phyloP scores from a whole-genome alignment of 2,113 vertebrate genomes.

The Chaetops frenatus region DNA sequence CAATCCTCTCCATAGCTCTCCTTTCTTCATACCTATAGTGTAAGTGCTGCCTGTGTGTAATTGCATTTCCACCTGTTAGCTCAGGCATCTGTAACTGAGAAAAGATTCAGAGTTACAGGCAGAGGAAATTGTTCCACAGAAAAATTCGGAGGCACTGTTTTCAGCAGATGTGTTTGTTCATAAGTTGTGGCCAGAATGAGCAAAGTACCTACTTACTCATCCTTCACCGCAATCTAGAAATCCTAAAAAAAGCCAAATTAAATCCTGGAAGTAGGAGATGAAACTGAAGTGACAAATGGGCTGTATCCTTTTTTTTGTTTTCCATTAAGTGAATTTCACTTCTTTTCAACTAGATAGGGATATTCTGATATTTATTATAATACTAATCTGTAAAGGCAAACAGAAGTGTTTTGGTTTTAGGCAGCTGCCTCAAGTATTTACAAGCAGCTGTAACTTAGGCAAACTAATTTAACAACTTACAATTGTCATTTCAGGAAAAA shows the following conservation, averaged over 20 bases:
- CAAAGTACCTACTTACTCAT: background rate
- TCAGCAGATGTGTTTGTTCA: background rate
- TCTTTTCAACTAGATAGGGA: background rate
- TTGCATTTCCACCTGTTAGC: background rate
- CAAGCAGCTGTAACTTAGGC: slow-evolving; percentile 49
- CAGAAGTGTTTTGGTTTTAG: background rate
- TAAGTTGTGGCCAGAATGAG: background rate
- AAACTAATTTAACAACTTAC: background rate
- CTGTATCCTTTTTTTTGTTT: background rate
- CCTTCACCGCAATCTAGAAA: background rate
- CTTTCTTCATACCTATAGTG: background rate
- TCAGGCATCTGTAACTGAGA: background rate
- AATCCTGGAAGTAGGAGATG: background rate
- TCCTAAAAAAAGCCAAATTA: background rate
- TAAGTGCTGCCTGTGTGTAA: background rate
- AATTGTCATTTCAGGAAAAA: slow-evolving; percentile 40
- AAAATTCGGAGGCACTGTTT: background rate
- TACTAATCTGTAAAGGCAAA: background rate
- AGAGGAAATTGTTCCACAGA: background rate
- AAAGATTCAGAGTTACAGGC: background rate
- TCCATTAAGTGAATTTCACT: background rate
- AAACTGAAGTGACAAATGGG: background rate
- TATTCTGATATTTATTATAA: background rate
- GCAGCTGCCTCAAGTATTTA: slow-evolving; percentile 40
- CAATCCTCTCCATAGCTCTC: background rate